Evolutionary conservation across 2,797 vertebrate species (phyloP), one percentile per base, ranked within the genome.

Genomic region (Malurus leucopterus): DNA sequence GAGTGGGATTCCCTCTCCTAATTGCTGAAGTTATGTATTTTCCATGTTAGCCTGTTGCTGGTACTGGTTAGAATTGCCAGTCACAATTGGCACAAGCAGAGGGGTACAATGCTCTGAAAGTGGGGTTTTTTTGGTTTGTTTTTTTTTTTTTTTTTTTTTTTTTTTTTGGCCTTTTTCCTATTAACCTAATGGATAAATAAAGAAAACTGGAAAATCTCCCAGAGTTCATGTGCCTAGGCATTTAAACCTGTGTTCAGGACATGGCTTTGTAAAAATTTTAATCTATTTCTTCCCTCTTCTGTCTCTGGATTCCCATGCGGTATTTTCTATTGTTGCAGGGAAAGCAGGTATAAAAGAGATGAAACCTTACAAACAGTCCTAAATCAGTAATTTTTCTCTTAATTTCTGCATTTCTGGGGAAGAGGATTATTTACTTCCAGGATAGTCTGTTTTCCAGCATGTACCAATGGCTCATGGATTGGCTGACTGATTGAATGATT

Each of bases 21-120:
- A 32, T 19, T 44, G 7, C 6, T 8, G 41, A 65, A 58, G 16
- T 8, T 65, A 9, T 7, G 1, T 49, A 9, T 70, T 69, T 80
- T 67, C 2, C 16, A 47, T 44, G 32, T 73, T 54, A 43, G 13
- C 7, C 16, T 59, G 11, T 63, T 74, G 14, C 13, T 9, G 11
- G 11, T 11, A 3, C 13, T 40, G 18, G 2, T 20, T 22, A 69
- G 46, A 62, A 8, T 16, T 69, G 11, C 9, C 0, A 4, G 8
- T 30, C 30, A 15, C 21, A 55, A 54, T 14, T 58, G 41, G 26
- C 30, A 30, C 21, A 2, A 82, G 7, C 21, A 59, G 26, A 85
- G 10, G 6, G 15, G 6, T 51, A n/a, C 7, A 30, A 9, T 32
- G 8, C 8, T 26, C 68, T 27, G 0, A 19, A 22, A 53, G 10